Percentiles rank a stretch among this genome's conserved stretches.
These are phyloP conservation scores for Cheirogaleus major DNA, from an alignment of 2,797 vertebrate genomes.

Conservation along the genomic window DNA sequence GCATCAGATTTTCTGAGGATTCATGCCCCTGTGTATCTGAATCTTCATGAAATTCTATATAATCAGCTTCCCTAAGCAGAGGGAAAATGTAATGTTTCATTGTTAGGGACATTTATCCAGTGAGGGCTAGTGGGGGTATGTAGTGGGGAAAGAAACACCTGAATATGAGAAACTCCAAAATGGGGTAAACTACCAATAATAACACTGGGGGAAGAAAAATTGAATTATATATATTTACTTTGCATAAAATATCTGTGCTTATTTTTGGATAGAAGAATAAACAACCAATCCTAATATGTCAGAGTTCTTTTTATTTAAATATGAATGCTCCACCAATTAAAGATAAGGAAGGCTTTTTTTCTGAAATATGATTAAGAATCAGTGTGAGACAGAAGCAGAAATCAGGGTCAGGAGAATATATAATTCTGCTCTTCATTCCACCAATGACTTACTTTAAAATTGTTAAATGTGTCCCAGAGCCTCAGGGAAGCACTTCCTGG, in stretches of 20 bases:
- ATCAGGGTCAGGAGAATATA: not conserved
- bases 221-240: not conserved
- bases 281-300: not conserved
- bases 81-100: not conserved
- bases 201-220: not conserved
- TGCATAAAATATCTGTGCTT: not conserved
- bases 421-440: not conserved
- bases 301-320: not conserved
- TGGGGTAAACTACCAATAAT: not conserved
- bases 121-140: not conserved
- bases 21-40: not conserved
- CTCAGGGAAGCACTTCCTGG: rapidly evolving
- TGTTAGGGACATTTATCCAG: not conserved
- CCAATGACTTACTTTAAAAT: not conserved
- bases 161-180: not conserved
- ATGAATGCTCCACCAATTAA: not conserved
- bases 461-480: not conserved
- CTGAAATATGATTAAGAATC: not conserved
- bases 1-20: not conserved
- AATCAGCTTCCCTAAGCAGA: not conserved
- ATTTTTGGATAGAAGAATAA: not conserved
- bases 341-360: not conserved
- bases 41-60: not conserved
- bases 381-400: not conserved
- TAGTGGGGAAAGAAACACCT: not conserved